These are phyloP conservation scores for Lutjanus erythropterus DNA, from an alignment of 2,113 vertebrate genomes.

Conservation along the genomic window DNA sequence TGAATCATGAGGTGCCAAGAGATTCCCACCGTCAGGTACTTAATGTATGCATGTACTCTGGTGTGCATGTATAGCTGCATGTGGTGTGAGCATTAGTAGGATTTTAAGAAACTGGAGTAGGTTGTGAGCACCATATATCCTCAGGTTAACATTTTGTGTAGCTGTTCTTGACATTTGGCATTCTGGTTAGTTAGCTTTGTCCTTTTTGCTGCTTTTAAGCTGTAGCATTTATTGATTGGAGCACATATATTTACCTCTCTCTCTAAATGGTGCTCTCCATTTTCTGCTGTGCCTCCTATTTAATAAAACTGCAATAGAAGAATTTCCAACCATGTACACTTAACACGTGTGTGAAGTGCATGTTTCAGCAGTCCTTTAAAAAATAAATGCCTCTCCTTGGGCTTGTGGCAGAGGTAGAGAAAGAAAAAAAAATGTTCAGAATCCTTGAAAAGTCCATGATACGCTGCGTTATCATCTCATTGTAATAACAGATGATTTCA, in stretches of 20 bases:
- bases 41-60: too few relatives aligned
- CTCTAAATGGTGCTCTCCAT: slow-evolving; percentile 1
- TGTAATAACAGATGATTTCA: slow-evolving; percentile 44
- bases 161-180: neutral
- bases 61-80: neutral
- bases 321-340: slow-evolving; percentile 22
- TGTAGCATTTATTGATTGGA: slow-evolving; percentile 11
- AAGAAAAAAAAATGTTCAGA: neutral
- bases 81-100: neutral
- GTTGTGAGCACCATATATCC: neutral
- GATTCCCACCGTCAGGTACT: too few relatives aligned
- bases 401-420: neutral
- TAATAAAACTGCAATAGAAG: slow-evolving; percentile 40
- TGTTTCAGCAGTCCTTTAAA: neutral
- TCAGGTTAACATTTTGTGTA: neutral
- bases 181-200: neutral
- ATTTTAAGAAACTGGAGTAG: neutral
- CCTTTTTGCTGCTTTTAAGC: slow-evolving; percentile 5
- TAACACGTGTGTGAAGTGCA: neutral
- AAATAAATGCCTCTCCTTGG: slow-evolving; percentile 4
- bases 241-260: slow-evolving; percentile 34
- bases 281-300: slow-evolving; percentile 15
- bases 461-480: slow-evolving; percentile 28
- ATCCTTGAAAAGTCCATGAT: slow-evolving; percentile 5
- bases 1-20: too few relatives aligned